phyloP scores from a whole-genome alignment of 2,113 vertebrate genomes.

The Gobiocypris rarus region DNA sequence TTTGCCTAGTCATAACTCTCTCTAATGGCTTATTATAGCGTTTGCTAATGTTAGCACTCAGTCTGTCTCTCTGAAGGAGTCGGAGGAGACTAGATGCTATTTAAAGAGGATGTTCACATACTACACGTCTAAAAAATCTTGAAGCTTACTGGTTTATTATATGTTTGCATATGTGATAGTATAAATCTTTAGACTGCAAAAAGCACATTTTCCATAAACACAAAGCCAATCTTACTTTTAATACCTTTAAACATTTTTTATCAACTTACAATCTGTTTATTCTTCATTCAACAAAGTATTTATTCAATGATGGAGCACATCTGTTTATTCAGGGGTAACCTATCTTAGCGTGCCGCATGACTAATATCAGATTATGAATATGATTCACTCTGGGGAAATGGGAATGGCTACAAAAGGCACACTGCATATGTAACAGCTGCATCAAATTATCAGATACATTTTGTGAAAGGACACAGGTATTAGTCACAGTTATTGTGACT shows the following conservation, averaged over 20 bases:
- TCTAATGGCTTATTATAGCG: constrained; percentile 7
- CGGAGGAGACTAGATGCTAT: background rate
- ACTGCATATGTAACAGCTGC: constrained; percentile 37
- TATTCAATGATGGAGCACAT: constrained; percentile 16
- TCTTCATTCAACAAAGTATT: constrained; percentile 23
- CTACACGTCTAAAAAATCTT: background rate
- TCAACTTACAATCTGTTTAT: constrained; percentile 18
- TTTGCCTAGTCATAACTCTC: background rate
- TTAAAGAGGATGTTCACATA: background rate
- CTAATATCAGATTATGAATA: constrained; percentile 44
- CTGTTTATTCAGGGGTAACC: constrained; percentile 23
- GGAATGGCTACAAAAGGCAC: constrained; percentile 18
- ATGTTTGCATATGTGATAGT: background rate
- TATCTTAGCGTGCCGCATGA: constrained; percentile 8
- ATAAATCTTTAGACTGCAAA: background rate
- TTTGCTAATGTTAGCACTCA: background rate
- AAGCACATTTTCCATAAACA: background rate
- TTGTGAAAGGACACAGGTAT: constrained; percentile 24
- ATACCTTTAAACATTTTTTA: background rate
- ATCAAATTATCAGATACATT: constrained; percentile 19
- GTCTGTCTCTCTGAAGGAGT: background rate
- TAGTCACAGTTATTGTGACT: constrained; percentile 28
- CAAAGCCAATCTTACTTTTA: background rate
- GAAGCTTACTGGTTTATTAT: background rate
- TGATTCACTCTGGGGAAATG: constrained; percentile 23